Evolutionary conservation across 2,888 invertebrate species (phyloP), one percentile per base, ranked within the genome.

Genomic region (Drosophila siamana): DNA sequence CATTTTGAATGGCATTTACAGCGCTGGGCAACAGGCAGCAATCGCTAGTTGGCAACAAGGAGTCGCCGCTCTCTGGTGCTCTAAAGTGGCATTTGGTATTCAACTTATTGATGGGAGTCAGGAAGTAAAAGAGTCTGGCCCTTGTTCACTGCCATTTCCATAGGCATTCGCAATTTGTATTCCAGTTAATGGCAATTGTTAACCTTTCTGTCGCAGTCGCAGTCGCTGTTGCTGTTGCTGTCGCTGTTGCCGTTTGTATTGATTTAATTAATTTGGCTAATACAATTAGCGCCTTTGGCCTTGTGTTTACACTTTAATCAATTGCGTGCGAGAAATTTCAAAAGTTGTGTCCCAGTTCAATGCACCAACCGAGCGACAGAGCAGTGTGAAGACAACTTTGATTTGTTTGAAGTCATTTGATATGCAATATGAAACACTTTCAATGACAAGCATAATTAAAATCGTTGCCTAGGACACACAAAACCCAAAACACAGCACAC

Each of bases 241-340:
- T 30, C 41, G 48, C 9, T 9, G 9, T n/a, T 6, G 15, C 41
- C 52, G 57, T 26, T 43, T 52, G 80, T 75, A 76, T 73, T 80
- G 80, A 86, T 80, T 86, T 75, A 73, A 81, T 81, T 80, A 69
- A 78, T 73, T 54, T 72, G 70, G 68, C 72, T 63, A 80, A 84
- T 69, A 77, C 79, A 86, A 79, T 86, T 80, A 84, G 73, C 82
- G 75, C 69, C 67, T 60, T 70, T 65, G 55, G 61, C 62, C n/a
- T 48, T 61, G 13, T 60, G 40, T 62, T 67, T 43, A 52, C 61
- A 65, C 65, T 73, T 59, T 40, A 56, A 65, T 64, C 60, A 74
- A 71, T 61, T 65, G 73, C 78, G 78, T 78, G 81, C 72, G 43
- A 63, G 61, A 66, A 72, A 82, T 85, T 69, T 63, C 11, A 71